A percentile compares a stretch with the other conserved stretches of the same genome.
These are phyloP conservation scores for Buceros bicornis DNA, from an alignment of 2,797 vertebrate species.

Conservation along the genomic window DNA sequence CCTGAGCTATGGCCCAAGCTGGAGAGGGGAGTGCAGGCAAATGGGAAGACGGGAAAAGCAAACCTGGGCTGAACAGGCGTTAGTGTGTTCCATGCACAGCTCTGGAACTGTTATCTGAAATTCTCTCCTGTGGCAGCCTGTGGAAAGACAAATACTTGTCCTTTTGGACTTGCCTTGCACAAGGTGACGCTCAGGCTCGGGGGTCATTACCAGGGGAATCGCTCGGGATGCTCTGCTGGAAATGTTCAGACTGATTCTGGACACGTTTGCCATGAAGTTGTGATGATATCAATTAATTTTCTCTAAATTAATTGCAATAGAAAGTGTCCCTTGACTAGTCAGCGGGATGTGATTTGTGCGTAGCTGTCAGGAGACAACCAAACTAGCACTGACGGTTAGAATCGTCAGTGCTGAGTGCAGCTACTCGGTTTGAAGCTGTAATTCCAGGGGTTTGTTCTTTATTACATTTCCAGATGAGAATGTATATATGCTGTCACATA, in stretches of 20 bases:
- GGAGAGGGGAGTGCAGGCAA: background rate
- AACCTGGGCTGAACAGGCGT: background rate
- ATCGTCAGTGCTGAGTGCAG: background rate
- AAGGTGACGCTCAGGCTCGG: background rate
- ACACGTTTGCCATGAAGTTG: background rate
- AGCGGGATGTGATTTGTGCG: background rate
- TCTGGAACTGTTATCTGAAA: background rate
- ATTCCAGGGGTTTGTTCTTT: background rate
- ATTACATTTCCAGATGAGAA: background rate
- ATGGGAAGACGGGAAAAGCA: background rate
- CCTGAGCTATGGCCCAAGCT: constrained; percentile 21
- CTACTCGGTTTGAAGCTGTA: background rate
- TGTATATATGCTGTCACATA: background rate
- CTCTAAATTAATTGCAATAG: background rate
- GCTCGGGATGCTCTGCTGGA: background rate
- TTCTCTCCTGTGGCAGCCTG: background rate
- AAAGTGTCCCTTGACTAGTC: background rate
- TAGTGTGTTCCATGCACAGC: background rate
- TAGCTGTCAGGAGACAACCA: background rate
- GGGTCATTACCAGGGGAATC: background rate
- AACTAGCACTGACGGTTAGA: background rate
- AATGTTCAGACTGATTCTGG: background rate
- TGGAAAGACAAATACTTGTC: background rate
- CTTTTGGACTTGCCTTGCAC: background rate
- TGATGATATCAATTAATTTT: background rate